Evolutionary conservation across 2,797 vertebrate genomes (phyloP).

Genomic region (Chrysocyon brachyurus): DNA sequence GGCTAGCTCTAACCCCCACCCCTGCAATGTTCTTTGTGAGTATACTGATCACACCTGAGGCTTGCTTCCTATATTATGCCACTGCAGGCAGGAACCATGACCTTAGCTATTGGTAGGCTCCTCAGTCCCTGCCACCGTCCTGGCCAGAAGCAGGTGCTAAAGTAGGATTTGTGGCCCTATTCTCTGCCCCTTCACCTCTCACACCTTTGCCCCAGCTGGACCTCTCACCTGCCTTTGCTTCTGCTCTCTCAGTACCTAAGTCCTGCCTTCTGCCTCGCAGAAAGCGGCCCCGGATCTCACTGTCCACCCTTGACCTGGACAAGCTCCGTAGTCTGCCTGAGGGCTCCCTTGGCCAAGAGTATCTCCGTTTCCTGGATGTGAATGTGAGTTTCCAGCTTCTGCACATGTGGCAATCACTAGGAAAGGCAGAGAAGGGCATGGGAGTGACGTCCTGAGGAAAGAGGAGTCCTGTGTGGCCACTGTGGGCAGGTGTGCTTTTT

Average conservation of each 20-base stretch:
- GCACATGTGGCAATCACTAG: background rate
- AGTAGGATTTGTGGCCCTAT: background rate
- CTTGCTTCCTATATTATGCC: background rate
- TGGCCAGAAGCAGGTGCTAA: background rate
- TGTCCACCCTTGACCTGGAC: slow-evolving; percentile 93
- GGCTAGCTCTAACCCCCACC: background rate
- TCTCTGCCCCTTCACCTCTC: background rate
- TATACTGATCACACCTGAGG: background rate
- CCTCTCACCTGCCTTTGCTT: background rate
- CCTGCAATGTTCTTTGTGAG: background rate
- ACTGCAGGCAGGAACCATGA: background rate
- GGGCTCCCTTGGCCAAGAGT: slow-evolving; percentile 94
- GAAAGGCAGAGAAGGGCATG: background rate
- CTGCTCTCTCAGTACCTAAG: background rate
- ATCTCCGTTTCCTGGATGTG: slow-evolving; percentile 93
- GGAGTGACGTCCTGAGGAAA: background rate
- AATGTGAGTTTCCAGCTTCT: slow-evolving; percentile 91
- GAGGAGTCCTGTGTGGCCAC: background rate
- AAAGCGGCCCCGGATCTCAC: slow-evolving; percentile 94
- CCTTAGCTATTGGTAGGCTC: background rate
- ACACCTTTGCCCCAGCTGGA: background rate
- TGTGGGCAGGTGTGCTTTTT: background rate
- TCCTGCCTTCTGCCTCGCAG: slow-evolving; percentile 85
- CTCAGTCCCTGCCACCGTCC: background rate
- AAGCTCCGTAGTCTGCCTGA: slow-evolving; percentile 91